Evolutionary conservation across 2,888 invertebrate genomes (phyloP), one percentile per base, ranked within the genome.

Genomic region (Cheilosia vulpina): DNA sequence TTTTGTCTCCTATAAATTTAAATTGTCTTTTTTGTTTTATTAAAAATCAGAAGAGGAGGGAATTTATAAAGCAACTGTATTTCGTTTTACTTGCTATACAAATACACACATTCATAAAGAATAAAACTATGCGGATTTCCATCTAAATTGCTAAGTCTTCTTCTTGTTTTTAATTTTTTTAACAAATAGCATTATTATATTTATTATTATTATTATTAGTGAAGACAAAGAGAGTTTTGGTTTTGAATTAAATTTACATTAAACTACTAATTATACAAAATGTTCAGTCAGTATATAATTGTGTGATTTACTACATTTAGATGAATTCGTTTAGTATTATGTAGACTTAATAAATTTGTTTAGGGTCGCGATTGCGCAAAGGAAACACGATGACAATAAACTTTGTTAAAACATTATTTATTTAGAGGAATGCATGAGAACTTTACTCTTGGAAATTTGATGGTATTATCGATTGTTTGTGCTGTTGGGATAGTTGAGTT

Each of bases 231-330:
- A 83, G 53, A 77, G 65, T 71, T 76, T 31, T 38, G 38, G 38
- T 57, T 63, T 62, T 68, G 45, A 1, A 50, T 68, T 68, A 57
- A 43, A 38, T 65, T 71, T 65, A 19, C 53, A 38, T 55, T 79
- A 79, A 63, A 62, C 84, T 80, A 80, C 21, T 81, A 77, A 81
- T 72, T 80, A 72, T 85, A 85, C 81, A 85, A 85, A 85, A 81
- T 85, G 62, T 85, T 83, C 85, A 85, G 85, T 85, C 85, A 85
- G 76, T 85, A 85, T 72, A 77, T 78, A 79, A 68, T 83, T 83
- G 55, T 80, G 84, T 80, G 80, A 75, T 71, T 38, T 38, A 13
- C 38, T 76, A 68, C 45, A 80, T 79, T 72, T 83, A 80, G 65
- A 75, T 80, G 69, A 84, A 76, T 84, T 80, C 84, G 80, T 75